Base-by-base conservation (phyloP, 2,797 vertebrate genomes). In the Melanotaenia pygmaea region DNA sequence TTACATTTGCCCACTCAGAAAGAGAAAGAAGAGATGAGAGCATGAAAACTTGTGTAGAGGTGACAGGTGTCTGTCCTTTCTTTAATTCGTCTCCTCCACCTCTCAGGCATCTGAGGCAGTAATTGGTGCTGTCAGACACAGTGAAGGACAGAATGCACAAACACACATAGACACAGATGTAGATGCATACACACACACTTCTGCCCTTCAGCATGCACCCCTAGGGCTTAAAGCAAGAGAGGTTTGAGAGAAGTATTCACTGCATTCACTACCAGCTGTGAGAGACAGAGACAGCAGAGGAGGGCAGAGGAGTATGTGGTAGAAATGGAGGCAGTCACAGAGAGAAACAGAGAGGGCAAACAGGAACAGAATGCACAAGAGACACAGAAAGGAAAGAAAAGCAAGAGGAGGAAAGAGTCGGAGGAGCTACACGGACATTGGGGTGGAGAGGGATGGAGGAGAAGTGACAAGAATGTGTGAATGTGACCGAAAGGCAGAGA, bases 41-140 rank as follows among this genome's bases (percentile, higher is more conserved):
- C 67, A 67, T 38, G 79, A 80, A 69, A 87, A 78, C 63, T 64
- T 64, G 54, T 81, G 80, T 83, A 10, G 63, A 70, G 81, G 82
- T 90, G 90, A 89, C 84, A 87, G 81, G 83, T 87, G 87, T 89
- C 87, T 80, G 76, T 56, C 89, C 89, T 86, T 81, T 79, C 79
- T 83, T 70, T 74, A 79, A 75, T 70, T 37, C n/a, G 35, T 72
- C 83, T 87, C 82, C 79, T 86, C 86, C 77, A 73, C 84, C 87
- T 91, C 80, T 64, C 45, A 37, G 65, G 70, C 83, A 80, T 87
- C 80, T 81, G 82, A 91, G 82, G 80, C 84, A 74, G 86, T 90
- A 92, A 92, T 90, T 93, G 88, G 81, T 79, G 88, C 76, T 90
- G 88, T 91, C 89, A 91, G 85, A 82, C 84, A 82, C 79, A 79